Evolutionary conservation across 2,888 invertebrate species (phyloP), one percentile per base, ranked within the genome.

Genomic region (Strigamia maritima): DNA sequence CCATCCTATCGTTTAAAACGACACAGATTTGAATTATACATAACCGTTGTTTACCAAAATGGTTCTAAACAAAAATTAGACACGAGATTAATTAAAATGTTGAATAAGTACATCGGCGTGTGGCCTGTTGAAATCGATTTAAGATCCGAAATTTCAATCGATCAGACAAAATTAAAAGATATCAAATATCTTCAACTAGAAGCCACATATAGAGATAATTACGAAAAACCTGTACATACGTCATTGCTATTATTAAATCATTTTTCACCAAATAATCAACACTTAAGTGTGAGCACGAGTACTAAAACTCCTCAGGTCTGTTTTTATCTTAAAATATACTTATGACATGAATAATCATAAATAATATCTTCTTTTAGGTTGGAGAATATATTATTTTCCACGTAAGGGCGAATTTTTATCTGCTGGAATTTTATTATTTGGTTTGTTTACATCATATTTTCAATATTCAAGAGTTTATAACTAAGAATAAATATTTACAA

Each of bases 331-430:
- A 14, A 6, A 22, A 19, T 28, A 35, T 12, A 19, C 14, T 28
- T 28, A 28, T 12, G 26, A 31, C 26, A 28, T 24, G n/a, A n/a
- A 1, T 54, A n/a, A 76, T 65, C 79, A 40, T 75, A 14, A 54
- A 31, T 75, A 74, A 28, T 74, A 35, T 74, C 16, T 28, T 14
- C 60, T 24, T 40, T 78, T 65, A 93, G 90, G 95, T 97, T 19
- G 97, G 97, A 38, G 94, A 97, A 85, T 97, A 96, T 85, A 93
- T 97, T 83, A 92, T 98, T 80, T 93, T 98, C 85, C 97, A 97
- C 85, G 94, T 98, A 28, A 91, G 94, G 82, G 93, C 94, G 80
- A 97, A 97, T 86, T 95, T 93, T 86, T 94, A 90, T 87, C 90
- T 97, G 84, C 94, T 96, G 81, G 89, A 91, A 60, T 95, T 97